These are phyloP conservation scores for Aselliscus stoliczkanus DNA, from an alignment of 2,797 vertebrate species.

Conservation along the genomic window DNA sequence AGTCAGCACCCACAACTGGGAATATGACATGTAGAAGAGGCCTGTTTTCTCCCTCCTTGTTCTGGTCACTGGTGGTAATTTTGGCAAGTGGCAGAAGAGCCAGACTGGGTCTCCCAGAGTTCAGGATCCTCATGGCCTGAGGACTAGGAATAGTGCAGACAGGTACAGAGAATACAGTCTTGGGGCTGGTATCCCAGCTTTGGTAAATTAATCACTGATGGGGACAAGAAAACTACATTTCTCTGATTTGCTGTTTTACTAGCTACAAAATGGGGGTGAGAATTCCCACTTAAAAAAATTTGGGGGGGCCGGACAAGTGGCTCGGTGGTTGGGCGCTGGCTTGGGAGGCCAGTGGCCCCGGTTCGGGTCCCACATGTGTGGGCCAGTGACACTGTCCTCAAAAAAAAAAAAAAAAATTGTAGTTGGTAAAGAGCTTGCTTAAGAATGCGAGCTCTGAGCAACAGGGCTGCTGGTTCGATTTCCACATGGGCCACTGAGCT, in stretches of 20 bases:
- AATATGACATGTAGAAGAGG: background rate
- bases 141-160: background rate
- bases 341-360: too few relatives aligned
- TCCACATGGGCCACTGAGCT: too few relatives aligned
- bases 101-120: background rate
- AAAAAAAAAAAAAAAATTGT: too few relatives aligned
- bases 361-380: too few relatives aligned
- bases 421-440: too few relatives aligned
- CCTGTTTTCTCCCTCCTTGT: background rate
- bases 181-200: background rate
- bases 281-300: conserved; percentile 4
- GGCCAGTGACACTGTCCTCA: too few relatives aligned
- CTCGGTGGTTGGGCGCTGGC: too few relatives aligned
- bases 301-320: too few relatives aligned
- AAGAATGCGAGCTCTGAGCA: too few relatives aligned
- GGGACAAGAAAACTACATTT: background rate
- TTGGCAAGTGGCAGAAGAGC: background rate
- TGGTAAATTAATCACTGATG: background rate
- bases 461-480: too few relatives aligned
- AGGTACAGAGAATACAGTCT: background rate
- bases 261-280: background rate
- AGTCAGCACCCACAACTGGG: background rate
- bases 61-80: background rate
- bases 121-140: background rate
- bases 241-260: background rate